Base-by-base conservation (phyloP, 2,888 invertebrate species). In the Hemicrepidius hirtus region DNA sequence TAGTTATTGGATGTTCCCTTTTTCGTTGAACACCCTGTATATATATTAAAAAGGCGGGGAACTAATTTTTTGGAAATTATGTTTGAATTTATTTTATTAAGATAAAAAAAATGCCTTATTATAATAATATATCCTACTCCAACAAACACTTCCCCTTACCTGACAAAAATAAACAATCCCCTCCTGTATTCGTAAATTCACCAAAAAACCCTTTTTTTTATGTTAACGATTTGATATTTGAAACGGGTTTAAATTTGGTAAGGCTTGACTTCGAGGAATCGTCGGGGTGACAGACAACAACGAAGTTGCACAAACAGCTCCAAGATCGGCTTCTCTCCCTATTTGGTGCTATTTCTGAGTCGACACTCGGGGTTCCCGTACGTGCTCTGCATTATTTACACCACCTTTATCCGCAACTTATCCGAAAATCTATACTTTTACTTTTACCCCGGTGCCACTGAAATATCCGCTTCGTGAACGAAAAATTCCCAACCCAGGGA, bases 371-470 rank as follows among this genome's bases (percentile, higher is more conserved):
- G 79, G 79, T 80, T 78, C 78, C 74, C 77, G 78, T 83, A 84
- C 84, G 84, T 83, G 84, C 82, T 81, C 80, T 83, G 84, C 84
- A 84, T 84, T 84, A 84, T 84, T 84, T 83, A 84, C 84, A 81
- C 80, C 82, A 82, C 82, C 83, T 83, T 82, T 81, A 83, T 83
- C 83, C 81, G 74, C 78, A 77, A 70, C 81, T 82, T 80, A 80
- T 80, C 79, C 81, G 81, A 83, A 83, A 83, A 83, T 84, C 83
- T 82, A 84, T 84, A 84, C 83, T 80, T 68, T 67, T 84, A 84
- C 83, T 80, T 68, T 67, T 63, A 62, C 72, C 71, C 62, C 49
- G 67, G 50, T 71, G 24, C 63, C 35, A 41, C 64, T 68, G 53
- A 60, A 71, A 74, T 68, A 71, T 65, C 67, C 46, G 49, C 41